Conservation (phyloP, 2,888 invertebrate genomes). For the Drosophila tripunctata region DNA sequence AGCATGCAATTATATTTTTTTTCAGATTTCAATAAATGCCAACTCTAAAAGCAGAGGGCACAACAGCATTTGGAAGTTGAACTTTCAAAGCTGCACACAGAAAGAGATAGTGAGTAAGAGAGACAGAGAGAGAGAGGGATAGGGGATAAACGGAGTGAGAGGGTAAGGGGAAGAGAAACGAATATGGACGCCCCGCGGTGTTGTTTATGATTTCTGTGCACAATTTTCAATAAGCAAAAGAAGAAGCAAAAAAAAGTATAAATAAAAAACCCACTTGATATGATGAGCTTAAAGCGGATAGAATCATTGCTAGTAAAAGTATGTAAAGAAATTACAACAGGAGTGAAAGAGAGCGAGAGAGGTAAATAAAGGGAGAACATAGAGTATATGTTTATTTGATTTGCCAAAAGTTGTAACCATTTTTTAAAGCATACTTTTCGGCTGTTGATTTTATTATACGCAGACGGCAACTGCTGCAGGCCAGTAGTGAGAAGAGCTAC, state of each 20-base stretch:
- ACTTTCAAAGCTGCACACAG: background rate
- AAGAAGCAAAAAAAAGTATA: slow-evolving; percentile 11
- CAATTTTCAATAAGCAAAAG: slow-evolving; percentile 73
- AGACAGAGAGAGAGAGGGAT: background rate
- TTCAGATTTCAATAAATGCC: slow-evolving; percentile 74
- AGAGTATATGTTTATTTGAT: slow-evolving; percentile 53
- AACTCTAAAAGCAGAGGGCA: slow-evolving; percentile 24
- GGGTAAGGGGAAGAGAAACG: slow-evolving; percentile 2
- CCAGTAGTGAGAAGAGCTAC: background rate
- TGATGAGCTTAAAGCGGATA: slow-evolving; percentile 19
- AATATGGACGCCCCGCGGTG: slow-evolving; percentile 68
- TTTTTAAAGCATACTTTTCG: slow-evolving; percentile 61
- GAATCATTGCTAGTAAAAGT: background rate
- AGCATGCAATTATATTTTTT: slow-evolving; percentile 74
- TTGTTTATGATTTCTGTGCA: slow-evolving; percentile 74
- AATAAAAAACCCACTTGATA: slow-evolving; percentile 23
- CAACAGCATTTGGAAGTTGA: background rate
- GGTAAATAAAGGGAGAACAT: background rate
- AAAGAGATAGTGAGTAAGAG: too few relatives aligned
- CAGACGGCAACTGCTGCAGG: slow-evolving; percentile 30
- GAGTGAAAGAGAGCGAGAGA: background rate
- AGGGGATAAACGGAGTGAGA: background rate
- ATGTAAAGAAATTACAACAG: background rate
- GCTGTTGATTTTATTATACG: slow-evolving; percentile 57
- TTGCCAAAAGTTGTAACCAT: slow-evolving; percentile 42